Evolutionary conservation across 2,113 vertebrate species (phyloP).

Genomic region (Apistogramma diplotaenia): DNA sequence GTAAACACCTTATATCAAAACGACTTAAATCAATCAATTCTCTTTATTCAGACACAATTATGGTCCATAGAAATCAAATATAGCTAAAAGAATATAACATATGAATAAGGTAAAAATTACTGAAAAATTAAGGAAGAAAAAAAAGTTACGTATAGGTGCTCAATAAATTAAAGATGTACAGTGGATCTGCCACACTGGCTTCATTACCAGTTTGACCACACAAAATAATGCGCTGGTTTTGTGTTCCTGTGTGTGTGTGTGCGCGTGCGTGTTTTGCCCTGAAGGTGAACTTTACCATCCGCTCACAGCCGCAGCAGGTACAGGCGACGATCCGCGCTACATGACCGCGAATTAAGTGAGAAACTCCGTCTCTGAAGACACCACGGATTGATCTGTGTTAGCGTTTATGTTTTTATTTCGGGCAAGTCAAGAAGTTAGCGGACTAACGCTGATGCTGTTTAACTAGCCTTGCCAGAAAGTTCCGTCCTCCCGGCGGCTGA

Average conservation of each 20-base stretch:
- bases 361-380: background rate
- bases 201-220: background rate
- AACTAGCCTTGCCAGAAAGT: background rate
- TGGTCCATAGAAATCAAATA: too few relatives aligned
- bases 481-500: background rate
- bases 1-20: background rate
- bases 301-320: background rate
- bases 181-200: background rate
- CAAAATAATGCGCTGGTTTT: too few relatives aligned
- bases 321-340: background rate
- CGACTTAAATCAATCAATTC: too few relatives aligned
- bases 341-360: background rate
- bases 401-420: background rate
- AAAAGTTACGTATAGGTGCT: background rate
- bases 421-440: background rate
- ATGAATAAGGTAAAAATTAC: background rate
- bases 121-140: background rate
- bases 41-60: too few relatives aligned
- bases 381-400: background rate
- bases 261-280: background rate
- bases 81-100: background rate
- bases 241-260: background rate
- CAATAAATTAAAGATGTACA: background rate
- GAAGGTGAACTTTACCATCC: slow-evolving; percentile 12
- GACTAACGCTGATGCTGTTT: background rate